Base-by-base conservation (phyloP, 2,797 vertebrate species). In the Rhabdophis nuchalis region DNA sequence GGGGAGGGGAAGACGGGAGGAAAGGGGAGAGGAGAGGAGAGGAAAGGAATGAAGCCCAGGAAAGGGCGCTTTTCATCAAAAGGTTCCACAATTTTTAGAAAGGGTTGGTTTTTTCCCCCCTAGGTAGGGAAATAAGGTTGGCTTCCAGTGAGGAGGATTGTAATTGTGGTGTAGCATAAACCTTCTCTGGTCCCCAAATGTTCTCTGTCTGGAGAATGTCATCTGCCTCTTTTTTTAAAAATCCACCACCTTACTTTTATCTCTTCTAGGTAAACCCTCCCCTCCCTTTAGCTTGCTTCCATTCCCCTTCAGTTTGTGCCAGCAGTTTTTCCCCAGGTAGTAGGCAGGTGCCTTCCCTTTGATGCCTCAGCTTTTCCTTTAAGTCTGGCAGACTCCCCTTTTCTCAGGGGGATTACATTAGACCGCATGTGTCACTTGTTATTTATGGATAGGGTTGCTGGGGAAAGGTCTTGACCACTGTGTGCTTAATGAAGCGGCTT, bases 391-490 rank as follows among this genome's bases (percentile, higher is more conserved):
- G 36, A 4, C n/a, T 58, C 82, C 58, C 41, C 56, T 64, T 32
- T 46, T 32, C 90, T 60, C 90, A 50, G 60, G 23, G 1, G 29
- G 90, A 87, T 32, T 12, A 9, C 32, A 52, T 36, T 56, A 18
- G 92, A 32, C 64, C 20, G 53, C 87, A 46, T 64, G 92, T 58
- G 90, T 60, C 6, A 60, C 57, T 77, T 77, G 90, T 91, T 91
- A 86, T 89, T 89, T 87, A 77, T 89, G 88, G 91, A 12, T 23
- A 41, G 46, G 3, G 46, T 46, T 54, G 61, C 88, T 54, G 82
- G 88, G 90, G 90, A 32, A 77, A 85, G 93, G 85, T 77, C 92
- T 86, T 10, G 82, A 56, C 90, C 50, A 32, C 88, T 77, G 82
- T 72, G 54, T 56, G 90, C 18, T 56, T 89, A 87, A 82, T 82